Percentiles rank a stretch among this genome's conserved stretches.
Evolutionary conservation across 53 echinoderm and acorn worm genomes (phyloP).

Genomic region (Patiria pectinifera): DNA sequence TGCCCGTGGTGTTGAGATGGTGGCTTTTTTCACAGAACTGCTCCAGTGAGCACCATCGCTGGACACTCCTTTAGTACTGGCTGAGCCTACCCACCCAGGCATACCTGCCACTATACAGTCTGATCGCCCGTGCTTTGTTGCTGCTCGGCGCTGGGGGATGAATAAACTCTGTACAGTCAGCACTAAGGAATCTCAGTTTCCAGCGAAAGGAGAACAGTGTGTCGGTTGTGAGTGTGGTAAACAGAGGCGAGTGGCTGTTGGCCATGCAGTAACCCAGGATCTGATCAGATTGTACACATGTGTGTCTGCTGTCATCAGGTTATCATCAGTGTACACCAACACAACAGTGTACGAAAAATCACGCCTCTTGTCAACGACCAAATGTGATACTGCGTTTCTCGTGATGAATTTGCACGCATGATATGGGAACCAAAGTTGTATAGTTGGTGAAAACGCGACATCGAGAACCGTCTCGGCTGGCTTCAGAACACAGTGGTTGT

Average conservation of each 20-base stretch:
- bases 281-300: background rate
- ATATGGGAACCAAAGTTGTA: background rate
- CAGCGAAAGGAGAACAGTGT: background rate
- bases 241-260: background rate
- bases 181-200: constrained; percentile 44
- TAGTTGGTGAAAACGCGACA: background rate
- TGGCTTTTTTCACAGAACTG: background rate
- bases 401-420: background rate
- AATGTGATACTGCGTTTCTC: background rate
- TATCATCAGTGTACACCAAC: no score
- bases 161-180: constrained; percentile 44
- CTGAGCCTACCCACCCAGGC: background rate
- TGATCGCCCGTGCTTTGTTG: background rate
- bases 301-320: no score
- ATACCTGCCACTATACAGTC: background rate
- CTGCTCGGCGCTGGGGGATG: background rate
- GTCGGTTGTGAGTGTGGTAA: constrained; percentile 1
- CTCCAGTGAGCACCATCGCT: constrained; percentile 29
- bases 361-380: background rate
- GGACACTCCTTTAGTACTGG: background rate
- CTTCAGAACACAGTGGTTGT: background rate
- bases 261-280: background rate
- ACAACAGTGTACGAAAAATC: no score
- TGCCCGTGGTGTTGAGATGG: background rate
- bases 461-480: background rate